These are phyloP conservation scores for Tetragonula clypearis DNA, from an alignment of 1,140 invertebrate genomes.

Conservation along the genomic window DNA sequence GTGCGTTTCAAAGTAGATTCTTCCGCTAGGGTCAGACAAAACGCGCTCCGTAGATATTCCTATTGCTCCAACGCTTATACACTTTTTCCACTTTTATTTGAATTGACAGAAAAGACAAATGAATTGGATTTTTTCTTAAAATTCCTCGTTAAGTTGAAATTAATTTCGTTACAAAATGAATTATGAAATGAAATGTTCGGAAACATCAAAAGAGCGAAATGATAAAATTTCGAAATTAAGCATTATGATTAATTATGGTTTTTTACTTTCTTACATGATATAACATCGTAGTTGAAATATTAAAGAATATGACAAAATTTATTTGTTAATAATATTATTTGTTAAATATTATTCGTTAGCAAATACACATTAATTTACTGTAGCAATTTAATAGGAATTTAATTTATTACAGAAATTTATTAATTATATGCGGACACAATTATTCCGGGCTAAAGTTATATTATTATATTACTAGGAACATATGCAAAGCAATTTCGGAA, in stretches of 20 bases:
- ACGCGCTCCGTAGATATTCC: background rate
- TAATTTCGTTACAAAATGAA: background rate
- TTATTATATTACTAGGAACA: background rate
- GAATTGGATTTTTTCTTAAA: background rate
- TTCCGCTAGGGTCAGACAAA: constrained; percentile 26
- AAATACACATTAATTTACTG: background rate
- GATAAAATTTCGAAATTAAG: background rate
- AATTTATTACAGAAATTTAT: background rate
- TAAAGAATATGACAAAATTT: background rate
- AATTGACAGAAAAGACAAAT: background rate
- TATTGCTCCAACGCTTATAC: background rate
- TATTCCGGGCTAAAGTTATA: background rate
- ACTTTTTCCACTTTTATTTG: background rate
- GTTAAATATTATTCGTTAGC: background rate
- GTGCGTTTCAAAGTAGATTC: constrained; percentile 10
- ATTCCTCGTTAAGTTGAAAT: background rate
- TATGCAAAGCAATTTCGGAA: background rate
- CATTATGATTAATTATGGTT: too few relatives aligned
- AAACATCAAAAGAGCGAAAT: background rate
- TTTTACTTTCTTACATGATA: background rate
- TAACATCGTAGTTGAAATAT: background rate
- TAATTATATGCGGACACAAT: background rate
- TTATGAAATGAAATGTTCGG: background rate
- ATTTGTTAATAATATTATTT: background rate
- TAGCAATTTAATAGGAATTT: background rate